These are phyloP conservation scores for Leptodirus hochenwartii DNA, from an alignment of 2,888 invertebrate species.

Conservation along the genomic window DNA sequence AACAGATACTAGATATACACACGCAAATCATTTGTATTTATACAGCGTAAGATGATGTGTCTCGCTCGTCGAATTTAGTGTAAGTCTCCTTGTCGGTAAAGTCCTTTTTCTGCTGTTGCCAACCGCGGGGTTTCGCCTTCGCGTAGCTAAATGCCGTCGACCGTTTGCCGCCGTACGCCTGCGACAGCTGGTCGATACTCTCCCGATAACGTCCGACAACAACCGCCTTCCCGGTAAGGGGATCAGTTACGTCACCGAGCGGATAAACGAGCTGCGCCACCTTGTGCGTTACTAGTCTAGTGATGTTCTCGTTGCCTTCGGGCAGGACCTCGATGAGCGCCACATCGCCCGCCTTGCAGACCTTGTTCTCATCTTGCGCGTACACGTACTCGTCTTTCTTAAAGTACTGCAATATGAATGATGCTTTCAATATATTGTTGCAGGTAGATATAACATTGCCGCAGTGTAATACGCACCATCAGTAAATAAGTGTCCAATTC, in stretches of 20 bases:
- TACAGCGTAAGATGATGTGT: conserved; percentile 53
- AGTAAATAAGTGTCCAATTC: conserved; percentile 56
- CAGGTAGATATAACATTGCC: conserved; percentile 3
- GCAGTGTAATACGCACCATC: conserved; percentile 40
- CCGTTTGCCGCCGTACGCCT: conserved; percentile 56
- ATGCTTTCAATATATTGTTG: conserved; percentile 5
- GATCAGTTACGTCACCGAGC: conserved; percentile 72
- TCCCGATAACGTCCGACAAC: conserved; percentile 57
- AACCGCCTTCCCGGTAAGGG: conserved; percentile 64
- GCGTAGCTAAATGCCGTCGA: conserved; percentile 53
- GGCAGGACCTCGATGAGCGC: conserved; percentile 61
- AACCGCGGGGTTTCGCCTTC: conserved; percentile 61
- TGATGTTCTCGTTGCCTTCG: conserved; percentile 48
- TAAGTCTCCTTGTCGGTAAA: conserved; percentile 61
- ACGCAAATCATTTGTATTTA: conserved; percentile 20
- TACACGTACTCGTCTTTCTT: conserved; percentile 50
- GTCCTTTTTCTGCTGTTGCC: conserved; percentile 66
- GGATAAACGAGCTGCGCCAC: conserved; percentile 65
- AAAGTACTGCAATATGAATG: conserved; percentile 47
- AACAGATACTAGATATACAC: not conserved
- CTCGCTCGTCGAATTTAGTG: conserved; percentile 61
- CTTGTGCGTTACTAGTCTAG: conserved; percentile 60
- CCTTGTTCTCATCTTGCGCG: conserved; percentile 59
- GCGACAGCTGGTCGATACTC: conserved; percentile 44
- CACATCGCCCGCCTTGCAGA: conserved; percentile 67